phyloP scores from a whole-genome alignment of 2,797 vertebrate species.

The Gymnothorax reevesii region DNA sequence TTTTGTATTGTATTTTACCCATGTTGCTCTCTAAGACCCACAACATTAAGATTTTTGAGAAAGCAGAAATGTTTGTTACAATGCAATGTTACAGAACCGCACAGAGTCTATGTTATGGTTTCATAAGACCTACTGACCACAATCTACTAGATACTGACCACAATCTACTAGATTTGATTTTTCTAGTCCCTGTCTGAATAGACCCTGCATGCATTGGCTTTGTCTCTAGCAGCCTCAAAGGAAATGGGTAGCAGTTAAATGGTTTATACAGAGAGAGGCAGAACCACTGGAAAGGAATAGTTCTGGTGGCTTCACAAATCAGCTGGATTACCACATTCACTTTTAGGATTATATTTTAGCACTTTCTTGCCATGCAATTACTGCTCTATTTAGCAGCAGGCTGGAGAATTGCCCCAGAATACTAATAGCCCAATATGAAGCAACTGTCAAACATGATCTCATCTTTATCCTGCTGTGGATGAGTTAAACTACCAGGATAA shows the following conservation, averaged over 20 bases:
- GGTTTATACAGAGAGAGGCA: neutral
- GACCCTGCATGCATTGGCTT: neutral
- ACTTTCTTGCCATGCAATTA: neutral
- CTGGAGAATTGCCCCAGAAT: neutral
- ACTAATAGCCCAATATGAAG: constrained; percentile 10
- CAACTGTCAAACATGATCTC: constrained; percentile 19
- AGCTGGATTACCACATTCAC: neutral
- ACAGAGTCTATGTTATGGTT: neutral
- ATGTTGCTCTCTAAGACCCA: neutral
- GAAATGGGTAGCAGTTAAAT: neutral
- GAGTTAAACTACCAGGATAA: neutral
- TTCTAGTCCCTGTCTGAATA: neutral
- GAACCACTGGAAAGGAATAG: neutral
- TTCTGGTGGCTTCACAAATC: neutral
- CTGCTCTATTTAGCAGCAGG: constrained; percentile 8
- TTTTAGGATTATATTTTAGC: constrained; percentile 3
- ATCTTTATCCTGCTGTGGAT: neutral
- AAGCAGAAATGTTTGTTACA: neutral
- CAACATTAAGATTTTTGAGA: neutral
- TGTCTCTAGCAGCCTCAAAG: neutral
- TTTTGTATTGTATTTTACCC: neutral
- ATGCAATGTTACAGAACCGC: neutral
- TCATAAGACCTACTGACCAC: too few species aligned
- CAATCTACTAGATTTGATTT: neutral
- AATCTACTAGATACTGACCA: too few species aligned